phyloP scores from a whole-genome alignment of 2,888 invertebrate genomes.

The Chrysodeixis includens region DNA sequence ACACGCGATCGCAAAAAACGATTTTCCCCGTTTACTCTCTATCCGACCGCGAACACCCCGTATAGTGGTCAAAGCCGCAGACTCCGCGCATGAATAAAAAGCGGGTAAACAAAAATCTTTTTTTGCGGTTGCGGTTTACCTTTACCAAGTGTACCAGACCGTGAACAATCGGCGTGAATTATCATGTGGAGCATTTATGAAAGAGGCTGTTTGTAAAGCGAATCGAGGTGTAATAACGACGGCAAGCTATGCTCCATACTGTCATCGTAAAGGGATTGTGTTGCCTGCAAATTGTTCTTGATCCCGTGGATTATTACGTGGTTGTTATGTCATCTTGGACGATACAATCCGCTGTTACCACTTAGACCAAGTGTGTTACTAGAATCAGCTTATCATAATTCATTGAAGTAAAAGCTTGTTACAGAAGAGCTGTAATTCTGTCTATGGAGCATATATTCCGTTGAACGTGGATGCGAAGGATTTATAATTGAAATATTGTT shows the following conservation, averaged over 20 bases:
- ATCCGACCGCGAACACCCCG: conserved; percentile 75
- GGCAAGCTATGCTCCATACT: conserved; percentile 67
- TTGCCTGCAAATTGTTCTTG: conserved; percentile 78
- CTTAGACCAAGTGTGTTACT: conserved; percentile 14
- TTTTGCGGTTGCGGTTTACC: conserved; percentile 86
- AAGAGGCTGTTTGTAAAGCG: conserved; percentile 83
- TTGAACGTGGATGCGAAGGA: conserved; percentile 42
- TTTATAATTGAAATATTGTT: conserved; percentile 76
- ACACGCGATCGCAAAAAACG: conserved; percentile 78
- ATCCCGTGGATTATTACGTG: conserved; percentile 61
- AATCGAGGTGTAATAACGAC: conserved; percentile 78
- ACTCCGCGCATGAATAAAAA: conserved; percentile 80
- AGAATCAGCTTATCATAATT: not conserved
- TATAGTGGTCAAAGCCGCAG: conserved; percentile 78
- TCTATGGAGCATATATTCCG: conserved; percentile 17
- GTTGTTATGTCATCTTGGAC: conserved; percentile 62
- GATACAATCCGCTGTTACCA: conserved; percentile 39
- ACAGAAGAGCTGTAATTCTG: conserved; percentile 7
- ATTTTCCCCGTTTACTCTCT: conserved; percentile 73
- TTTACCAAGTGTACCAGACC: conserved; percentile 85
- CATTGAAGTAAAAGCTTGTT: not conserved
- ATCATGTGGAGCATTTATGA: conserved; percentile 85
- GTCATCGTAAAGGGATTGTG: conserved; percentile 77
- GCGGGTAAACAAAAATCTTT: conserved; percentile 84
- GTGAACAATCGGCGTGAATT: conserved; percentile 86